A percentile compares a stretch with the other conserved stretches of the same genome.
Evolutionary conservation across 2,797 vertebrate genomes (phyloP).

Genomic region (Lutjanus argentimaculatus): DNA sequence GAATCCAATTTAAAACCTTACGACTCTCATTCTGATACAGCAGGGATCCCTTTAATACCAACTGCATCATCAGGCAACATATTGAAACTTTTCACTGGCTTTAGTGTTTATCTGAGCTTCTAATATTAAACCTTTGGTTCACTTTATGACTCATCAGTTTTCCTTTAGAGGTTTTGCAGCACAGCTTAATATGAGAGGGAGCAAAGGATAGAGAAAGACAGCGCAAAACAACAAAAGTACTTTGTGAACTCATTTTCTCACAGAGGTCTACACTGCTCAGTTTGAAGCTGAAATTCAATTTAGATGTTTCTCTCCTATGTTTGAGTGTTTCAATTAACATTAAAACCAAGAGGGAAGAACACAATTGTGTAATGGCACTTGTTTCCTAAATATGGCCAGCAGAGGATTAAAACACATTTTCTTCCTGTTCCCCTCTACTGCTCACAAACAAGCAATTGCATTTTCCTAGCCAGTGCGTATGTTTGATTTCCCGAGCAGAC

Average conservation of each 20-base stretch:
- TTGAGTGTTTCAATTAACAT: constrained; percentile 41
- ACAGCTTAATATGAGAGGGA: constrained; percentile 16
- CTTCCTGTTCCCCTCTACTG: constrained; percentile 13
- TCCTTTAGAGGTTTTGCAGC: constrained; percentile 1
- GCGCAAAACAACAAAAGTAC: neutral
- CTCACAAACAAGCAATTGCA: constrained; percentile 34
- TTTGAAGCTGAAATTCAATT: constrained; percentile 34
- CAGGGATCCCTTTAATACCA: constrained; percentile 19
- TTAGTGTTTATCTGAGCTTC: constrained; percentile 15
- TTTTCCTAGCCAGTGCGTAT: neutral
- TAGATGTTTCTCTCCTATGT: neutral
- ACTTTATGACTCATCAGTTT: constrained; percentile 31
- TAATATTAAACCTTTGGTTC: constrained; percentile 39
- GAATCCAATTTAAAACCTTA: constrained; percentile 25
- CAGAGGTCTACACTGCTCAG: neutral
- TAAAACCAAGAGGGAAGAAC: constrained; percentile 18
- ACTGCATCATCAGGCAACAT: constrained; percentile 21
- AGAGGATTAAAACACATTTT: constrained; percentile 33
- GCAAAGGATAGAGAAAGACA: constrained; percentile 3
- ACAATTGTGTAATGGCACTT: constrained; percentile 15
- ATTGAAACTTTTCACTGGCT: constrained; percentile 12
- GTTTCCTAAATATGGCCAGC: constrained; percentile 10
- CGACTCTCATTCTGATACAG: constrained; percentile 6
- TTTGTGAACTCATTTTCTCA: constrained; percentile 18
- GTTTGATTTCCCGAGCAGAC: constrained; percentile 2